A percentile compares a stretch with the other conserved stretches of the same genome.
Evolutionary conservation across 2,888 invertebrate genomes (phyloP).

Genomic region (Conchocele bisecta): DNA sequence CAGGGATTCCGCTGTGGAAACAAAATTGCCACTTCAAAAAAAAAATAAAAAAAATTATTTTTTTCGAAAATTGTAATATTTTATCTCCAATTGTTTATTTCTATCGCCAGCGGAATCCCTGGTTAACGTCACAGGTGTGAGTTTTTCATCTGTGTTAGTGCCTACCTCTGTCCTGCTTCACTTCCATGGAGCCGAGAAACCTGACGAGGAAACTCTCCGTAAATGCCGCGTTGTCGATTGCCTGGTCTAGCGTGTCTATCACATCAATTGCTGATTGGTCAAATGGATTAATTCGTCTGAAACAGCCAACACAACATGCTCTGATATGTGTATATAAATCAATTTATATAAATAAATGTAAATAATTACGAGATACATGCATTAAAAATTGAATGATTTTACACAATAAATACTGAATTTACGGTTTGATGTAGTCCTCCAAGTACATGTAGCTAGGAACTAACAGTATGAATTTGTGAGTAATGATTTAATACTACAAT

Average conservation of each 20-base stretch:
- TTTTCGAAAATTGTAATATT: too few relatives aligned
- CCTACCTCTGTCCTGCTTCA: constrained; percentile 80
- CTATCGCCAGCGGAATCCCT: too few relatives aligned
- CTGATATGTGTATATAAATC: neutral
- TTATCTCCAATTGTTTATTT: too few relatives aligned
- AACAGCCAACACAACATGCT: constrained; percentile 20
- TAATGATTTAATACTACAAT: too few relatives aligned
- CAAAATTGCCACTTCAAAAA: too few relatives aligned
- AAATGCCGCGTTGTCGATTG: constrained; percentile 75
- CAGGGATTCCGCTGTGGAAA: too few relatives aligned
- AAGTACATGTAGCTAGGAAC: neutral
- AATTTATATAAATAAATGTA: neutral
- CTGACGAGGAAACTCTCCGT: constrained; percentile 81
- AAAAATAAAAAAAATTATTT: too few relatives aligned
- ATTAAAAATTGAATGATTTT: neutral
- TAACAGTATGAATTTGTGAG: too few relatives aligned
- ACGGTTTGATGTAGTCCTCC: neutral
- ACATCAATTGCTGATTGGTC: constrained; percentile 78
- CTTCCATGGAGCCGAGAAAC: constrained; percentile 84
- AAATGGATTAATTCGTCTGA: constrained; percentile 82
- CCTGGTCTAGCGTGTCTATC: constrained; percentile 68
- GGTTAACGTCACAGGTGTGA: too few relatives aligned
- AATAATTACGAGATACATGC: neutral
- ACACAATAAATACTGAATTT: neutral
- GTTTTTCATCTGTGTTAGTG: too few relatives aligned